phyloP scores from a whole-genome alignment of 2,113 vertebrate species.

The Xiphophorus couchianus region DNA sequence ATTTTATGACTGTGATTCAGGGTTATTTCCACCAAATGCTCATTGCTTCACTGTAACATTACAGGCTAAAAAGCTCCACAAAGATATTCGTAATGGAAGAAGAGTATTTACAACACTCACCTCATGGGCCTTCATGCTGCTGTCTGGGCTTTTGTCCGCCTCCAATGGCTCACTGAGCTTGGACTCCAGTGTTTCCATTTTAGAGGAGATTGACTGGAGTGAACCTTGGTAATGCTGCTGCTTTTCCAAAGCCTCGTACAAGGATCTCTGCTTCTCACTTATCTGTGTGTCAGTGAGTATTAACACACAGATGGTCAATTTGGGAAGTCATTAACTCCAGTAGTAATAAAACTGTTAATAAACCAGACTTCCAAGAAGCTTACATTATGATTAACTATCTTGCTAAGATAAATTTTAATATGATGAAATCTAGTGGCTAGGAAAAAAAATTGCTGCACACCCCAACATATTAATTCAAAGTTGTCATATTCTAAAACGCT shows the following conservation, averaged over 20 bases:
- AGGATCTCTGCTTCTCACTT: slow-evolving; percentile 94
- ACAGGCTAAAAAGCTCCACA: neutral
- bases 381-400: neutral
- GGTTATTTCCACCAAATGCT: too few species aligned
- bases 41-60: too few species aligned
- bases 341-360: neutral
- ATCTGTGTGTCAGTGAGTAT: slow-evolving; percentile 77
- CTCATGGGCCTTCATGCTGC: slow-evolving; percentile 91
- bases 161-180: slow-evolving; percentile 87
- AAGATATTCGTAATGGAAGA: neutral
- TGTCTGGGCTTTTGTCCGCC: slow-evolving; percentile 85
- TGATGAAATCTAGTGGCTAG: neutral
- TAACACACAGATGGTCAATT: neutral
- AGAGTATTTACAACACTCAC: slow-evolving; percentile 68
- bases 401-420: neutral
- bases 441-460: neutral
- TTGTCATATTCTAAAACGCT: neutral
- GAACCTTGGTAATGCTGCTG: slow-evolving; percentile 94
- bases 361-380: neutral
- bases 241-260: slow-evolving; percentile 95
- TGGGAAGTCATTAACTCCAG: neutral
- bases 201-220: slow-evolving; percentile 92
- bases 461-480: neutral
- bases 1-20: too few species aligned
- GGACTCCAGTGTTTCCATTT: slow-evolving; percentile 91